Percentiles rank a stretch among this genome's conserved stretches.
Conservation (phyloP, 2,888 invertebrate genomes). For the Cosmopolites sordidus region DNA sequence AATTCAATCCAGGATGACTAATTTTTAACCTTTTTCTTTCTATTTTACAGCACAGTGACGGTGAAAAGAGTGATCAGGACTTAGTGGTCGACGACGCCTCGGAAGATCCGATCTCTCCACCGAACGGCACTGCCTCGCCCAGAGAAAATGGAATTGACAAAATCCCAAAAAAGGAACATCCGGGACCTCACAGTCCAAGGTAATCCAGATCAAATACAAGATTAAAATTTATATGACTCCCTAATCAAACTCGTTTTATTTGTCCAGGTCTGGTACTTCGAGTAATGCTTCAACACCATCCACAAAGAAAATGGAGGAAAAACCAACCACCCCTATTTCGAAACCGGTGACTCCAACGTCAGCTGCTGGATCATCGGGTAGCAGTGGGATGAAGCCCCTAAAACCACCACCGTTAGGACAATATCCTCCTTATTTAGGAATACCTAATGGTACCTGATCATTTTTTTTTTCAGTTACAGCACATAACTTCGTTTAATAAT, state of each 20-base stretch:
- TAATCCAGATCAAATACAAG: too few species aligned
- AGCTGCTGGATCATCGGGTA: constrained; percentile 50
- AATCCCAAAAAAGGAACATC: constrained; percentile 71
- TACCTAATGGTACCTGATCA: constrained; percentile 48
- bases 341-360: constrained; percentile 86
- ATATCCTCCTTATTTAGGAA: constrained; percentile 60
- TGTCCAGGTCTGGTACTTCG: constrained; percentile 67
- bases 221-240: too few species aligned
- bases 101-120: constrained; percentile 82
- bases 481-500: constrained; percentile 1
- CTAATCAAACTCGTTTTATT: neutral
- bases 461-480: neutral
- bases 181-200: constrained; percentile 66
- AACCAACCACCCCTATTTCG: constrained; percentile 85
- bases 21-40: too few species aligned
- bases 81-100: constrained; percentile 93
- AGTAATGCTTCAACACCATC: constrained; percentile 89
- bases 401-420: constrained; percentile 53
- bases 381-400: constrained; percentile 53
- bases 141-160: constrained; percentile 83
- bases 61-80: constrained; percentile 85
- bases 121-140: constrained; percentile 85
- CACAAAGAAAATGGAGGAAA: constrained; percentile 81
- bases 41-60: constrained; percentile 67
- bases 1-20: too few species aligned